phyloP scores from a whole-genome alignment of 2,113 vertebrate species.

The Rhynchopsitta pachyrhyncha region DNA sequence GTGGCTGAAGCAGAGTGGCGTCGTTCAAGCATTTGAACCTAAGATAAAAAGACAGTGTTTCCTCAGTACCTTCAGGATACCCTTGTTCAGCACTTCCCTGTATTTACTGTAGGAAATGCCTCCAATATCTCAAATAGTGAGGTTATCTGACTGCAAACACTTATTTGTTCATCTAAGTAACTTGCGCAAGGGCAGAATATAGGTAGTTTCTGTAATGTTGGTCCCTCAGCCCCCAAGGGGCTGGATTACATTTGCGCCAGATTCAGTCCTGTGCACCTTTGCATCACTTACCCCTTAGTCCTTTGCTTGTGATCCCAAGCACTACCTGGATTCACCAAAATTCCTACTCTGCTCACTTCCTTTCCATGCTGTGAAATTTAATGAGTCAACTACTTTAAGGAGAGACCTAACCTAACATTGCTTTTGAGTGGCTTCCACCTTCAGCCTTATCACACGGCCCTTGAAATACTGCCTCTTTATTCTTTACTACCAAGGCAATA shows the following conservation, averaged over 20 bases:
- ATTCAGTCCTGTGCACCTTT: neutral
- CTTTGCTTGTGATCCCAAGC: neutral
- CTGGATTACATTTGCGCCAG: neutral
- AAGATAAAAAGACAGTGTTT: slow-evolving; percentile 41
- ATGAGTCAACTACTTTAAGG: neutral
- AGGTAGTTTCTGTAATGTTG: neutral
- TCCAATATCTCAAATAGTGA: slow-evolving; percentile 32
- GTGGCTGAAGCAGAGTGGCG: neutral
- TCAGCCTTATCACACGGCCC: neutral
- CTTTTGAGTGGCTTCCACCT: neutral
- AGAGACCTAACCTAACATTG: neutral
- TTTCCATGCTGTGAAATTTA: neutral
- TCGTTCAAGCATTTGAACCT: neutral
- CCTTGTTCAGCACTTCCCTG: slow-evolving; percentile 19
- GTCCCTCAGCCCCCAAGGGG: neutral
- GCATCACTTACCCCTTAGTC: neutral
- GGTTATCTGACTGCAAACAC: slow-evolving; percentile 66
- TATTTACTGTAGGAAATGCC: slow-evolving; percentile 67
- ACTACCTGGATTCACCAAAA: neutral
- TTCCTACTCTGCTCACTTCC: neutral
- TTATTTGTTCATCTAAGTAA: slow-evolving; percentile 46
- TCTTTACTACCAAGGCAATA: neutral
- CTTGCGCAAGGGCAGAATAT: neutral
- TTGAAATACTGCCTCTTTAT: neutral
- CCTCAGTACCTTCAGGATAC: slow-evolving; percentile 18